Conservation (phyloP, 2,797 vertebrate species). For the Gambelia wislizenii region DNA sequence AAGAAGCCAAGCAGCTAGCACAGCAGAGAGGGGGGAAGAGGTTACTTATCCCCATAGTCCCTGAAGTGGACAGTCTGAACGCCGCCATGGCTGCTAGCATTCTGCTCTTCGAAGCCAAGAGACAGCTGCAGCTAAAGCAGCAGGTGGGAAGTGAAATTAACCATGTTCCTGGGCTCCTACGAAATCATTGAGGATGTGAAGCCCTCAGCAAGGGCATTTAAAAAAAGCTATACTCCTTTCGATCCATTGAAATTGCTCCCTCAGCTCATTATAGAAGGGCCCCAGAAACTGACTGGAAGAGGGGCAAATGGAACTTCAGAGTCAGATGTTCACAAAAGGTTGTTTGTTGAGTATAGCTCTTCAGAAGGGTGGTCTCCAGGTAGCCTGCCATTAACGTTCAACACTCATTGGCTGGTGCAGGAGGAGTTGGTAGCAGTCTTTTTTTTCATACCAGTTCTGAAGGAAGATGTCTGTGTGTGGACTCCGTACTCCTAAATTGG, state of each 20-base stretch:
- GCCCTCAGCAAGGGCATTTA: not conserved
- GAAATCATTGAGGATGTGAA: not conserved
- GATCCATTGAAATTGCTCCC: no score
- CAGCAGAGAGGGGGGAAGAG: constrained; percentile 82
- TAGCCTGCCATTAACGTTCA: not conserved
- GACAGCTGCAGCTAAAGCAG: constrained; percentile 77
- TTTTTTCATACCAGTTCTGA: not conserved
- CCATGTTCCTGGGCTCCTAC: not conserved
- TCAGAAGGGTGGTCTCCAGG: not conserved
- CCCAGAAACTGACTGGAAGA: not conserved
- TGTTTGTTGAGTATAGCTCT: not conserved
- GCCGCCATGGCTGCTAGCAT: constrained; percentile 91
- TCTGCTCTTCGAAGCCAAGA: constrained; percentile 92
- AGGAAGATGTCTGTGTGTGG: no score
- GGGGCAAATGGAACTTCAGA: no score
- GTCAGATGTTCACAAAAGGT: not conserved
- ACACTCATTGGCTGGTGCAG: no score
- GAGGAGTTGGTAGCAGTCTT: not conserved
- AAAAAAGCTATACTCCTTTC: not conserved
- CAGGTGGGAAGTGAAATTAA: constrained; percentile 11
- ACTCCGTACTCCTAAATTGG: no score
- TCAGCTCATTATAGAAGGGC: not conserved
- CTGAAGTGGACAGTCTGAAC: constrained; percentile 89
- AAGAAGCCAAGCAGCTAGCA: constrained; percentile 82
- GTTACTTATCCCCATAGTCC: constrained; percentile 86